Percentiles rank a stretch among this genome's conserved stretches.
phyloP scores from a whole-genome alignment of 2,113 vertebrate species.

The Colinus virginianus region DNA sequence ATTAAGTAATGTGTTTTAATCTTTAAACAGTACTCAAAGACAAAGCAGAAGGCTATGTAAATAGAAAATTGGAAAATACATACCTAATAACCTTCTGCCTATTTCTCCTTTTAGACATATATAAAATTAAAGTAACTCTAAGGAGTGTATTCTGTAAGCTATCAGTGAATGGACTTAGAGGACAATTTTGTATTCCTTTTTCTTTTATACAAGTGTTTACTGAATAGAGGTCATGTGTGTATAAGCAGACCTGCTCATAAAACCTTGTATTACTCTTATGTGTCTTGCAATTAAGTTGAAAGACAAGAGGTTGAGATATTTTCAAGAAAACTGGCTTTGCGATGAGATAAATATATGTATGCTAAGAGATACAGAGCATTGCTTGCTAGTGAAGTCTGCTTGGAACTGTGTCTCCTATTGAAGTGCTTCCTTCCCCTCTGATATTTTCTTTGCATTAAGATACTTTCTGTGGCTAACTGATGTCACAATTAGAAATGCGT shows the following conservation, averaged over 20 bases:
- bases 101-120: neutral
- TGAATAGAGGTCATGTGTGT: neutral
- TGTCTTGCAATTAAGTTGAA: neutral
- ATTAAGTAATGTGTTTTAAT: neutral
- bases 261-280: neutral
- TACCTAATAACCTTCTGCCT: neutral
- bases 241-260: neutral
- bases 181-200: neutral
- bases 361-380: neutral
- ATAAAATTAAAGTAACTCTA: neutral
- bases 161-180: neutral
- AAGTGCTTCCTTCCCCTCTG: neutral
- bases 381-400: neutral
- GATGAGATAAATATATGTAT: neutral
- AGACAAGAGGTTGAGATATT: neutral
- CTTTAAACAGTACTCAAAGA: neutral
- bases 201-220: neutral
- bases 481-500: slow-evolving; percentile 3
- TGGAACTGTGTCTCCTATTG: neutral
- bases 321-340: neutral
- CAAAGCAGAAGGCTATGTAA: neutral
- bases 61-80: neutral
- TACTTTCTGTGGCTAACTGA: slow-evolving; percentile 39
- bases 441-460: slow-evolving; percentile 11
- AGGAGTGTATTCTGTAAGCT: neutral